These are phyloP conservation scores for Atta cephalotes DNA, from an alignment of 1,140 invertebrate species.

Conservation along the genomic window DNA sequence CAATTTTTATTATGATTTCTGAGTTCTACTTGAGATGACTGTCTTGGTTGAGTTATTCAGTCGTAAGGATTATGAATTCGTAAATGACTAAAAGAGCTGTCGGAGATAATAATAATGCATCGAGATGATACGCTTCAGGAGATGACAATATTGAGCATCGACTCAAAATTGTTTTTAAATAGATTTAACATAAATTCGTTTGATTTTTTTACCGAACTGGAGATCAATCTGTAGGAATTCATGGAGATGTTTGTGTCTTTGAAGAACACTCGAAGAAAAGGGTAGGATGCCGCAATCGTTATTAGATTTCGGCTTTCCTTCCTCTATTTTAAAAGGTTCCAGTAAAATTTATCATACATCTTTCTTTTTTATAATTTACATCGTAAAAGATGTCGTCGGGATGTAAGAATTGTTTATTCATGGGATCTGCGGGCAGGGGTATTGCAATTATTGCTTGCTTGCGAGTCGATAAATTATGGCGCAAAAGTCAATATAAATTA, in stretches of 20 bases:
- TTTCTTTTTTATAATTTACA: neutral
- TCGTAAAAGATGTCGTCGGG: neutral
- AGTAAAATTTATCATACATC: neutral
- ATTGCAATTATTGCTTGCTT: constrained; percentile 62
- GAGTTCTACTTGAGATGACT: neutral
- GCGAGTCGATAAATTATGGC: constrained; percentile 68
- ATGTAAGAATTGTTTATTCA: constrained; percentile 15
- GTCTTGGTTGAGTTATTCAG: constrained; percentile 8
- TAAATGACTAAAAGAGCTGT: constrained; percentile 26
- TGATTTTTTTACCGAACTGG: neutral
- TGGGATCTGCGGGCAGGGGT: constrained; percentile 18
- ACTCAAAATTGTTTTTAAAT: neutral
- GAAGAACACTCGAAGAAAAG: constrained; percentile 3
- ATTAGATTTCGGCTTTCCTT: neutral
- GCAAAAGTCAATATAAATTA: constrained; percentile 57
- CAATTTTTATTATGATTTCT: too few relatives aligned
- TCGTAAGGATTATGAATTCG: constrained; percentile 28
- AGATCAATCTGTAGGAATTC: neutral
- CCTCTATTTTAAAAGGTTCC: neutral
- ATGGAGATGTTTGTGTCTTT: neutral
- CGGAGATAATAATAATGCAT: neutral
- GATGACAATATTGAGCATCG: neutral
- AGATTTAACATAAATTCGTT: neutral
- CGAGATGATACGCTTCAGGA: neutral
- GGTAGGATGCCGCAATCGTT: neutral